A percentile compares a stretch with the other conserved stretches of the same genome.
These are phyloP conservation scores for Salvelinus namaycush DNA, from an alignment of 2,113 vertebrate species.

Conservation along the genomic window DNA sequence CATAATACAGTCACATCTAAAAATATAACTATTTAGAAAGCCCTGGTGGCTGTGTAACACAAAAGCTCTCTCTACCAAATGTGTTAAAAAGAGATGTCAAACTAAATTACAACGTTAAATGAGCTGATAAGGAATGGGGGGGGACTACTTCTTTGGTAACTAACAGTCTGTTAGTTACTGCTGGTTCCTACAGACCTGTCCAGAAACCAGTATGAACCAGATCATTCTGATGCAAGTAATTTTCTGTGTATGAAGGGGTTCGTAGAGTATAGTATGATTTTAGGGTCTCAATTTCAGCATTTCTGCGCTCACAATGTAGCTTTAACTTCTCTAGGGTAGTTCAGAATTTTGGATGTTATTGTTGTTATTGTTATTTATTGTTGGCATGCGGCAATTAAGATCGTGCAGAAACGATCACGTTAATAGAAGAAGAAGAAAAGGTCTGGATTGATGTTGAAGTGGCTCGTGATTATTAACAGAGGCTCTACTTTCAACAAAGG, in stretches of 20 bases:
- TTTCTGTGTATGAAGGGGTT: slow-evolving; percentile 52
- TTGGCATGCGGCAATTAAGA: too few species aligned
- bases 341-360: too few species aligned
- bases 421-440: background rate
- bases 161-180: background rate
- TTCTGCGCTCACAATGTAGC: background rate
- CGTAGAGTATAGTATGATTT: slow-evolving; percentile 19
- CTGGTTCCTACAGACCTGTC: slow-evolving; percentile 39
- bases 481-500: background rate
- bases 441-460: background rate
- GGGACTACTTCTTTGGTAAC: background rate
- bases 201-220: slow-evolving; percentile 65
- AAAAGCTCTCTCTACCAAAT: background rate
- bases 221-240: slow-evolving; percentile 55
- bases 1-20: background rate
- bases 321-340: background rate
- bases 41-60: background rate
- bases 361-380: background rate
- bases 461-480: background rate
- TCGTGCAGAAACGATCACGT: background rate
- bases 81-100: background rate
- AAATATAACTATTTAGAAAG: background rate
- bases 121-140: background rate
- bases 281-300: slow-evolving; percentile 20
- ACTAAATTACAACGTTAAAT: background rate